Evolutionary conservation across 2,888 invertebrate genomes (phyloP).

Genomic region (Onchidella celtica): DNA sequence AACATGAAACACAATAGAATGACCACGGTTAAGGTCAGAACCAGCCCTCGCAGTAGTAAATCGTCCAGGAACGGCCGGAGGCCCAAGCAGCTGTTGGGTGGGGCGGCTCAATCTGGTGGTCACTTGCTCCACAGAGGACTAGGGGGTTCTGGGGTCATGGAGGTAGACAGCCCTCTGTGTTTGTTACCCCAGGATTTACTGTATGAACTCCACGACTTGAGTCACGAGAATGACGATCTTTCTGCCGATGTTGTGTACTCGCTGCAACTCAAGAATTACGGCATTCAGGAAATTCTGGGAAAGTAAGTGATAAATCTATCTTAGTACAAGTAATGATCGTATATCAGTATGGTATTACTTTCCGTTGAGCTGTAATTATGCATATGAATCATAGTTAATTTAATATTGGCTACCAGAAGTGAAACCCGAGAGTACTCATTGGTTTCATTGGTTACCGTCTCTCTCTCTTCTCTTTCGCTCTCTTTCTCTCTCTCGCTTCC

Average conservation of each 20-base stretch:
- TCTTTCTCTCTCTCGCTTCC: constrained; percentile 6
- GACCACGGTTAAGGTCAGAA: background rate
- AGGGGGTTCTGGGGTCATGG: background rate
- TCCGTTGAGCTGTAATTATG: no score
- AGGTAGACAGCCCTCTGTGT: background rate
- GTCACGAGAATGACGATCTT: constrained; percentile 39
- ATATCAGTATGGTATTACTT: no score
- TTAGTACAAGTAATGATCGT: no score
- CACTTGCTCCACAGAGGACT: background rate
- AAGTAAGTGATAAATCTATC: no score
- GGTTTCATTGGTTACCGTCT: no score
- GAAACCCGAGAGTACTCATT: no score
- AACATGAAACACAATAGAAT: constrained; percentile 1
- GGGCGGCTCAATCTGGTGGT: no score
- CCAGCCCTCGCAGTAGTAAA: background rate
- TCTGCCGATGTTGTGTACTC: constrained; percentile 37
- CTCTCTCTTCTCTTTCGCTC: background rate
- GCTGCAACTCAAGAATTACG: constrained; percentile 8
- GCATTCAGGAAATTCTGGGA: constrained; percentile 36
- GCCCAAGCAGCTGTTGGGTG: no score
- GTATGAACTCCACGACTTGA: constrained; percentile 25
- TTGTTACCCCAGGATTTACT: constrained; percentile 22
- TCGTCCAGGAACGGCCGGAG: background rate
- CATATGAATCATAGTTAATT: no score
- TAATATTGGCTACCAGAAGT: no score